Percentiles rank a stretch among this genome's conserved stretches.
Evolutionary conservation across 2,888 invertebrate species (phyloP).

Genomic region (Ochropleura plecta): DNA sequence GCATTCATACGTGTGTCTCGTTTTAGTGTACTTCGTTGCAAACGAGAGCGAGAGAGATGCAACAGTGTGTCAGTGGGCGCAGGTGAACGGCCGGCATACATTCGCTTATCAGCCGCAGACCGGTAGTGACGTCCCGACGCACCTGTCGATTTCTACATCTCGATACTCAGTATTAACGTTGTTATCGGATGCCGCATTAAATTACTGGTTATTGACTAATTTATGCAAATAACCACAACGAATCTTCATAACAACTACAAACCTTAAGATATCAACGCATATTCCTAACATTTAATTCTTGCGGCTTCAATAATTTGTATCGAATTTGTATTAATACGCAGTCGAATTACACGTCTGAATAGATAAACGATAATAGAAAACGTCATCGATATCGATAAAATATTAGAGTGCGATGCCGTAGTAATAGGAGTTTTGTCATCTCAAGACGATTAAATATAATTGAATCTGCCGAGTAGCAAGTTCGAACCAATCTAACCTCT

Average conservation of each 20-base stretch:
- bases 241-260: conserved; percentile 28
- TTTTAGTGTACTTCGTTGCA: conserved; percentile 61
- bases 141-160: conserved; percentile 81
- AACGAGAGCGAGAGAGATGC: conserved; percentile 77
- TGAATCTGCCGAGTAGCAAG: conserved; percentile 79
- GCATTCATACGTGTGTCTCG: conserved; percentile 63
- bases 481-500: conserved; percentile 81
- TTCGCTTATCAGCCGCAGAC: conserved; percentile 86
- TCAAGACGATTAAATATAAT: conserved; percentile 81
- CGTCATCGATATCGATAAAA: conserved; percentile 71
- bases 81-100: conserved; percentile 89
- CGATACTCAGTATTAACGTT: conserved; percentile 58
- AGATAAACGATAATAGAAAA: conserved; percentile 71
- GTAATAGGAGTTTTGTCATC: conserved; percentile 81
- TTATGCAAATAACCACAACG: conserved; percentile 41
- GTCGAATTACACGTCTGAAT: conserved; percentile 62
- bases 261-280: conserved; percentile 13
- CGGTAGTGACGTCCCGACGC: conserved; percentile 82
- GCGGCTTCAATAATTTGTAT: conserved; percentile 37
- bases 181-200: conserved; percentile 48
- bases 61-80: conserved; percentile 85
- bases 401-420: conserved; percentile 62
- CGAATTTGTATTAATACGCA: conserved; percentile 51
- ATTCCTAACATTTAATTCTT: conserved; percentile 31
- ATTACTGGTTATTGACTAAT: conserved; percentile 60